Evolutionary conservation across 2,888 invertebrate species (phyloP).

Genomic region (Xylophagus ater): DNA sequence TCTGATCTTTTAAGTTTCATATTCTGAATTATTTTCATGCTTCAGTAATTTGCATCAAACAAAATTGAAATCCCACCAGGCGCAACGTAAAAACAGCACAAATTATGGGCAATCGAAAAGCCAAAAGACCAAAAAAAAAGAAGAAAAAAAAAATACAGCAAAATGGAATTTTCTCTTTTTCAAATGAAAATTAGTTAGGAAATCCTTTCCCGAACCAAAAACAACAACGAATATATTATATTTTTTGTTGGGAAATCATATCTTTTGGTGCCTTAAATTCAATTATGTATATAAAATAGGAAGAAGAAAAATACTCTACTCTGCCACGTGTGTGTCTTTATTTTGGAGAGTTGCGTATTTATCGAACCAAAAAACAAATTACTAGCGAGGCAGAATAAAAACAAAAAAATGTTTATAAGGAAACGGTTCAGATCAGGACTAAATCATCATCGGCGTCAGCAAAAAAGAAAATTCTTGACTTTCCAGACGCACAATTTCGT

Average conservation of each 20-base stretch:
- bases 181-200: too few species aligned
- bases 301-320: background rate
- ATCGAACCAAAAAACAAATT: conserved; percentile 9
- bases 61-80: conserved; percentile 8
- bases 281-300: conserved; percentile 1
- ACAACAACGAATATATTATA: too few species aligned
- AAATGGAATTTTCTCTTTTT: too few species aligned
- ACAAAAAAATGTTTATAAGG: too few species aligned
- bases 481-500: too few species aligned
- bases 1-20: conserved; percentile 5
- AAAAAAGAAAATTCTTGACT: too few species aligned
- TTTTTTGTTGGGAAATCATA: conserved; percentile 6
- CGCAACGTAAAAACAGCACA: conserved; percentile 5
- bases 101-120: too few species aligned
- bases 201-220: too few species aligned
- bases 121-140: background rate
- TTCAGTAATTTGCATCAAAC: conserved; percentile 11
- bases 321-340: conserved; percentile 2
- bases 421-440: too few species aligned
- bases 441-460: conserved; percentile 5
- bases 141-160: background rate
- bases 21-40: too few species aligned
- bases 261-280: conserved; percentile 6
- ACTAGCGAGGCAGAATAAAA: conserved; percentile 5
- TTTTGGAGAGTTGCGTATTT: background rate